Evolutionary conservation across 2,113 vertebrate genomes (phyloP).

Genomic region (Murina feae): DNA sequence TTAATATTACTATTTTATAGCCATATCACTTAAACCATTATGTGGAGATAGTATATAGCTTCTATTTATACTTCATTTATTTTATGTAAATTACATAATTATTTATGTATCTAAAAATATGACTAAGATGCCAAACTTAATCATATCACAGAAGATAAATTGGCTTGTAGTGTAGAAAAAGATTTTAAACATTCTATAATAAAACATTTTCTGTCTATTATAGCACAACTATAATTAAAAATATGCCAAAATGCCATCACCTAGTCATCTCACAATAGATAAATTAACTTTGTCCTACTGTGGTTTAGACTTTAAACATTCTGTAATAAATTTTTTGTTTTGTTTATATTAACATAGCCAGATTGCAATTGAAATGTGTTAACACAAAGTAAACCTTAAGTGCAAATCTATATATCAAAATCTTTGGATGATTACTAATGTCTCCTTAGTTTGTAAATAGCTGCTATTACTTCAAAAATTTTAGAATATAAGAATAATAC

Average conservation of each 20-base stretch:
- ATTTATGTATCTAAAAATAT: neutral
- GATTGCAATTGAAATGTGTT: neutral
- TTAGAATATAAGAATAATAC: neutral
- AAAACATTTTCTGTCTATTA: neutral
- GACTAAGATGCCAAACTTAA: neutral
- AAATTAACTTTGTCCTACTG: neutral
- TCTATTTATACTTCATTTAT: neutral
- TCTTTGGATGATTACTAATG: neutral
- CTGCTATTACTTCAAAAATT: neutral
- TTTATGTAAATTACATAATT: neutral
- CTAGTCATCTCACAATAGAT: neutral
- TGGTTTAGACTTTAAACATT: neutral
- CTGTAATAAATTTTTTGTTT: neutral
- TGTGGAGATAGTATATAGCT: neutral
- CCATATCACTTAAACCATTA: neutral
- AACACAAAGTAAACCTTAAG: neutral
- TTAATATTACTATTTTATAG: neutral
- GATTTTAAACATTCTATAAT: neutral
- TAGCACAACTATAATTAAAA: neutral
- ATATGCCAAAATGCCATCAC: neutral
- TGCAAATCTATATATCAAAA: neutral
- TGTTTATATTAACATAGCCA: neutral
- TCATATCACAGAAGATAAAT: neutral
- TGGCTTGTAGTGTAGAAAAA: neutral
- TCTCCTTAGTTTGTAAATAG: neutral